Base-by-base conservation (phyloP, 2,888 invertebrate genomes). In the Sabatieria punctata region DNA sequence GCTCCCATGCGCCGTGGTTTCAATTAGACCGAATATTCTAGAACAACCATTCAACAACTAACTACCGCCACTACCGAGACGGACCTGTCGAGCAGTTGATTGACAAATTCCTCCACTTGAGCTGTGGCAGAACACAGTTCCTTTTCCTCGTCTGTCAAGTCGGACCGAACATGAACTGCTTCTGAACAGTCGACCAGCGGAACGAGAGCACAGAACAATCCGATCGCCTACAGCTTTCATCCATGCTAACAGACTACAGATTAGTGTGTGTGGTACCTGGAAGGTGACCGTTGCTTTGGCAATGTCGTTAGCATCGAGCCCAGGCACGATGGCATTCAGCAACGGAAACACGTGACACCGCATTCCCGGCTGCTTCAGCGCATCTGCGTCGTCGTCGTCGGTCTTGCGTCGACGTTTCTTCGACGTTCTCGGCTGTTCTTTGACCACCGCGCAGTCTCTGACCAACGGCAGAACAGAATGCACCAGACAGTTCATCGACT, bases 271-370 rank as follows among this genome's bases (percentile, higher is more conserved):
- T 11, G 15, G 57, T 46, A 60, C 59, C 52, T 61, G 61, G 51
- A 60, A 59, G 8, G 59, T 56, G 19, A 70, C 65, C 58, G 68
- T 55, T 41, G 64, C 66, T 55, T 75, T 75, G 49, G 76, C 75
- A 37, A 79, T 74, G 65, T 89, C 88, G 61, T 89, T 89, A 0
- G 84, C 79, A 65, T 89, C 89, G 38, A 91, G 79, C 15, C 85
- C 88, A 0, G 89, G 88, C 19, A 91, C 68, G 0, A 82, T 74
- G 0, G 79, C 77, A 63, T 81, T 75, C 15, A 89, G 71, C 24
- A 89, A 71, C 0, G 85, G 83, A 19, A 89, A 72, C 0, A 85
- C 78, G 58, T 85, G 82, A 3, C n/a, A 4, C 25, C 41, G 30
- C 30, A 11, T 8, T 30, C 30, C 15, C 30, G 30, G 8, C 30